Evolutionary conservation across 2,888 invertebrate genomes (phyloP).

Genomic region (Pollenia griseotomentosa): DNA sequence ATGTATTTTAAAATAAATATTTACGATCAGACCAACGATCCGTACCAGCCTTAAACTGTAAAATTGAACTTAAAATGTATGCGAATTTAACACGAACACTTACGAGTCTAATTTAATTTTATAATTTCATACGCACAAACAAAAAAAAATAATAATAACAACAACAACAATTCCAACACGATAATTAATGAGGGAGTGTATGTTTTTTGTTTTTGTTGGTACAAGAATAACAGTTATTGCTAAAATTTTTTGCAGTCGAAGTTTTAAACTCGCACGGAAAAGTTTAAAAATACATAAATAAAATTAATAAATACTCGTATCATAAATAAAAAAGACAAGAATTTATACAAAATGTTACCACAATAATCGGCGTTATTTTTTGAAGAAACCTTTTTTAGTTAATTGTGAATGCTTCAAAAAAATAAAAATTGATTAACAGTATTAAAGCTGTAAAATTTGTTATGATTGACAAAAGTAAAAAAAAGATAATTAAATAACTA

Average conservation of each 20-base stretch:
- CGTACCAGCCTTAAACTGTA: not conserved
- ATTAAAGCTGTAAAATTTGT: constrained; percentile 9
- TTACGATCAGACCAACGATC: constrained; percentile 12
- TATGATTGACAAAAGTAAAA: constrained; percentile 53
- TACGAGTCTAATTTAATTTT: constrained; percentile 46
- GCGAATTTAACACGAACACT: constrained; percentile 11
- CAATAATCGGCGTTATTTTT: too few species aligned
- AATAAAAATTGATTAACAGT: constrained; percentile 45
- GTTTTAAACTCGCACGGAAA: constrained; percentile 78
- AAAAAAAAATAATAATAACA: not conserved
- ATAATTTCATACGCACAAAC: constrained; percentile 52
- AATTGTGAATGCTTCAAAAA: not conserved
- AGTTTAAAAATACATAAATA: constrained; percentile 67
- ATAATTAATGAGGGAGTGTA: constrained; percentile 41
- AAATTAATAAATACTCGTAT: not conserved
- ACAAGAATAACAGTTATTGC: constrained; percentile 43
- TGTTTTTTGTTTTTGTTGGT: constrained; percentile 39
- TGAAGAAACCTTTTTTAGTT: too few species aligned
- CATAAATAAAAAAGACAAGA: constrained; percentile 15
- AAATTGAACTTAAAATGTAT: constrained; percentile 36
- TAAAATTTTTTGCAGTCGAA: constrained; percentile 76
- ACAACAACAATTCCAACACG: constrained; percentile 15
- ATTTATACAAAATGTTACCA: constrained; percentile 36
- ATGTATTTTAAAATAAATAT: constrained; percentile 35
- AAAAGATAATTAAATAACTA: constrained; percentile 54